Evolutionary conservation across 2,113 vertebrate species (phyloP), one percentile per base, ranked within the genome.

Genomic region (Phylloscopus trochilus): DNA sequence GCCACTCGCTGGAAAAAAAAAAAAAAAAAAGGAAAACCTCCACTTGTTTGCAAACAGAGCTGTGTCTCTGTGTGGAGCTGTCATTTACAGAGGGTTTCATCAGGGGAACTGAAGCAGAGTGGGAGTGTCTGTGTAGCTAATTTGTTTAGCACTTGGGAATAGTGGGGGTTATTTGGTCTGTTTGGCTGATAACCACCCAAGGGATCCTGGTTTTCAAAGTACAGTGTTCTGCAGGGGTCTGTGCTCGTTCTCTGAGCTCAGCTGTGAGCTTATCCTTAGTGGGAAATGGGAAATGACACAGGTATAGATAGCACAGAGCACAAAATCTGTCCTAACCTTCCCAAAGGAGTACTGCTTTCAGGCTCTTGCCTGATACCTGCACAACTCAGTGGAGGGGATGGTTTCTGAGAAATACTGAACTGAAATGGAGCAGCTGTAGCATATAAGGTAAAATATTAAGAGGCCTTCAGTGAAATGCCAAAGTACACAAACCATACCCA

Each of bases 191-290:
- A n/a, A 35, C 68, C 46, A 44, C 83, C 73, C 47, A 37, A 41
- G 77, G 52, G 64, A 69, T 64, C 18, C 51, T 56, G 28, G 4
- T 81, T 74, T 67, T 55, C 81, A 0, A 30, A 63, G 18, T 46
- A 30, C 39, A 30, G 2, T 47, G 33, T 27, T 53, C 79, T 88
- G 33, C 52, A 67, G 75, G 20, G 17, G 15, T 60, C n/a, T 77
- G 41, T 82, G 66, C 58, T 90, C 3, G 0, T 51, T 69, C 62
- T 53, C 26, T 31, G 41, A 19, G 20, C 49, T 0, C 0, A 7
- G 20, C 51, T 81, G 43, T 41, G 74, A 83, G 39, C 27, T 93
- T 35, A 9, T 63, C n/a, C 18, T 66, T 28, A 9, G n/a, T 49
- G 78, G 46, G 31, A 89, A 83, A 77, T 60, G 15, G 83, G 70